Conservation (phyloP, 1,140 invertebrate species). For the Drosophila lowei region DNA sequence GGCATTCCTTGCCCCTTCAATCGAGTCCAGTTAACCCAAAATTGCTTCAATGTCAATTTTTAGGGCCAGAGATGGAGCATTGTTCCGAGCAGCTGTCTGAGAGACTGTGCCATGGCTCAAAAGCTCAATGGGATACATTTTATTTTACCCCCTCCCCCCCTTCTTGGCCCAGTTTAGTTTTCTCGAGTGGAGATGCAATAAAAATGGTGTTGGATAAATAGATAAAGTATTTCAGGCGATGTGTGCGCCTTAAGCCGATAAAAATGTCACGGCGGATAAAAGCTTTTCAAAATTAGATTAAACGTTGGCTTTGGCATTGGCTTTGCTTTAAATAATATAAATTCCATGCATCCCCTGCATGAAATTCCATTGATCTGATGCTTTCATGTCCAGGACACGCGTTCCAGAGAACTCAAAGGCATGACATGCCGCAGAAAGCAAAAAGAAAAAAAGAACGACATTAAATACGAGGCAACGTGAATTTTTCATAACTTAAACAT, state of each 20-base stretch:
- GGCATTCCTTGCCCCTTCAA: conserved; percentile 1
- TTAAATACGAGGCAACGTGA: conserved; percentile 37
- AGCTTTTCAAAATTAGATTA: conserved; percentile 44
- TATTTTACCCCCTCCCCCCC: conserved; percentile 16
- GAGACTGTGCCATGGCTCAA: conserved; percentile 27
- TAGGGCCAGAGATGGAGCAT: conserved; percentile 43
- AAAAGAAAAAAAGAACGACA: conserved; percentile 2
- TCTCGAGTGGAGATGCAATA: conserved; percentile 34
- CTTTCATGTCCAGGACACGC: conserved; percentile 27
- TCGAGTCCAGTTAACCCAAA: conserved; percentile 51
- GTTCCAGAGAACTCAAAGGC: conserved; percentile 26
- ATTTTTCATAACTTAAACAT: conserved; percentile 68
- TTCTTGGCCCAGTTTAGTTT: conserved; percentile 6
- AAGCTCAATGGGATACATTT: conserved; percentile 50
- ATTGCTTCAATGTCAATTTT: conserved; percentile 74
- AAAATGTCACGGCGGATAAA: conserved; percentile 30
- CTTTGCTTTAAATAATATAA: conserved; percentile 32
- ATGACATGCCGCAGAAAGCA: conserved; percentile 56
- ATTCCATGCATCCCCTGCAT: conserved; percentile 24
- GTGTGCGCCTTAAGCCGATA: conserved; percentile 11
- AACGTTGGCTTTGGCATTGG: conserved; percentile 8
- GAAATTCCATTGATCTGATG: conserved; percentile 47
- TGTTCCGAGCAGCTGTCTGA: conserved; percentile 36
- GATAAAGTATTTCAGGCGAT: conserved; percentile 31
- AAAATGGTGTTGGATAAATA: conserved; percentile 51